Evolutionary conservation across 2,888 invertebrate species (phyloP).

Genomic region (Toxonevra muliebris): DNA sequence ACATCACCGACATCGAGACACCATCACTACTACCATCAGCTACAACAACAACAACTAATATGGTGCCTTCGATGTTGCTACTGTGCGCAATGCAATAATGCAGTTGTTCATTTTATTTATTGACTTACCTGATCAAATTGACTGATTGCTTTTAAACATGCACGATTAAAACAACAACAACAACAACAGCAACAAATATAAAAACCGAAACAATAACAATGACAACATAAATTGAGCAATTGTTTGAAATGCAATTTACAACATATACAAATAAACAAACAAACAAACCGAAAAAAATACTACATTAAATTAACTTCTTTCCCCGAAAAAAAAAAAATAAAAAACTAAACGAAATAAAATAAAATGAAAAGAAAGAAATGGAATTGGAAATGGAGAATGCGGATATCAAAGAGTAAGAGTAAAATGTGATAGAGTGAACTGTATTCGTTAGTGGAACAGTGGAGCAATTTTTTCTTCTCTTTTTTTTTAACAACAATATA

Average conservation of each 20-base stretch:
- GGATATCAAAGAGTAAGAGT: no score
- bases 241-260: no score
- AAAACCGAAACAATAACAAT: constrained; percentile 27
- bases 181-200: constrained; percentile 31
- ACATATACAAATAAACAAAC: no score
- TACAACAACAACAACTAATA: constrained; percentile 42
- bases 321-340: no score
- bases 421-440: no score
- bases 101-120: constrained; percentile 54
- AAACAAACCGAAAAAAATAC: no score
- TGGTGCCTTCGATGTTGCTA: background rate
- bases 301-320: no score
- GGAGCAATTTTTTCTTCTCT: no score
- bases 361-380: background rate
- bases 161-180: constrained; percentile 48
- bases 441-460: no score
- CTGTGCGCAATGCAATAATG: constrained; percentile 32
- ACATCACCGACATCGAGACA: constrained; percentile 32
- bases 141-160: constrained; percentile 60
- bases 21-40: constrained; percentile 25
- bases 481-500: no score
- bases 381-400: no score
- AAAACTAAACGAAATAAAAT: background rate
- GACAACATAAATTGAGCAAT: background rate
- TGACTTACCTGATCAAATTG: constrained; percentile 63